A percentile compares a stretch with the other conserved stretches of the same genome.
These are phyloP conservation scores for Catostylus mosaicus DNA, from an alignment of 30 jellyfish, hydroid and myxozoan species.

Conservation along the genomic window DNA sequence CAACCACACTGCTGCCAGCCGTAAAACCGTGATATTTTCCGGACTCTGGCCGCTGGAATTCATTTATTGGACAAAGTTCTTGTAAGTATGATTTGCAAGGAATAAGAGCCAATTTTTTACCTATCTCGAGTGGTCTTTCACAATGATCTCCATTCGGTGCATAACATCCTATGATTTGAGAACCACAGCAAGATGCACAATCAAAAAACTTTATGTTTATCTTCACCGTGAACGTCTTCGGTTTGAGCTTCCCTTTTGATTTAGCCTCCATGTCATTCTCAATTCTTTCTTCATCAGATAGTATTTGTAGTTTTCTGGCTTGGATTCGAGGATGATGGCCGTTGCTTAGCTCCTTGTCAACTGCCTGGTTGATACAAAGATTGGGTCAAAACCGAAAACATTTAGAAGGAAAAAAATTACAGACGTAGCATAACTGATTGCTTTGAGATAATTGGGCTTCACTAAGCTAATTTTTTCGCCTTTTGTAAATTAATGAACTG, in stretches of 20 bases:
- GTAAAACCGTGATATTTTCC: too few species aligned
- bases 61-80: too few species aligned
- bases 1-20: too few species aligned
- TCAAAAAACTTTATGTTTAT: conserved; percentile 60
- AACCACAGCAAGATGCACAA: conserved; percentile 81
- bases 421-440: too few species aligned
- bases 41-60: too few species aligned
- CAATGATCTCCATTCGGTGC: conserved; percentile 91
- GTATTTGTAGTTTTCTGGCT: conserved; percentile 47
- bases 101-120: too few species aligned
- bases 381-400: neutral
- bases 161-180: conserved; percentile 82
- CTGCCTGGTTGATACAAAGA: conserved; percentile 18
- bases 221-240: conserved; percentile 23
- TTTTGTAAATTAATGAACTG: neutral
- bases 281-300: conserved; percentile 71
- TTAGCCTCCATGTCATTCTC: conserved; percentile 66
- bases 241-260: conserved; percentile 51
- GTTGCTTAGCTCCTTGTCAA: conserved; percentile 53
- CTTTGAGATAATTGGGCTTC: too few species aligned
- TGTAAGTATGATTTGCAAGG: too few species aligned
- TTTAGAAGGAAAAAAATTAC: too few species aligned
- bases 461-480: too few species aligned
- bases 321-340: conserved; percentile 41
- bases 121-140: conserved; percentile 83